A percentile compares a stretch with the other conserved stretches of the same genome.
phyloP scores from a whole-genome alignment of 2,113 vertebrate species.

The Neolamprologus sp. region DNA sequence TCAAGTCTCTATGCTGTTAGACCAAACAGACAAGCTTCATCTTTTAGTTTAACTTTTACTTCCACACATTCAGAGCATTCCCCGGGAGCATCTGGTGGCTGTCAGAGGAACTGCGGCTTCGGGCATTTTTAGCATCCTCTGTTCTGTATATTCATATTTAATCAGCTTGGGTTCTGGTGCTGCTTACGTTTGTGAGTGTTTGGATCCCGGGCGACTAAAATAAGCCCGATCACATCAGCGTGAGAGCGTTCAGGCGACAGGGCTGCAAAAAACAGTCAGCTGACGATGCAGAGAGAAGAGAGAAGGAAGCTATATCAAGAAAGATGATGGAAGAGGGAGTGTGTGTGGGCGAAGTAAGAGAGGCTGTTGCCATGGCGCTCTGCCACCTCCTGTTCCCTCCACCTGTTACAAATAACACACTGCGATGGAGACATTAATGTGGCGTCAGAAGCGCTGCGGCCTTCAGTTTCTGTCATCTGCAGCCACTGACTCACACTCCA shows the following conservation, averaged over 20 bases:
- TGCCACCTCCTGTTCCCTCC: slow-evolving; percentile 37
- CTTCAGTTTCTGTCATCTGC: neutral
- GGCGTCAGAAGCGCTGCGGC: neutral
- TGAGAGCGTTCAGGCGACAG: neutral
- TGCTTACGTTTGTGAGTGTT: neutral
- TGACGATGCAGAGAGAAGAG: neutral
- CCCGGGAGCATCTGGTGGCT: neutral
- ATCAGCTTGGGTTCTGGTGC: neutral
- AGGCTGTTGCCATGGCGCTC: slow-evolving; percentile 39
- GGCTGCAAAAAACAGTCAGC: neutral
- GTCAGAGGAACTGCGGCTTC: neutral
- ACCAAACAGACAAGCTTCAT: neutral
- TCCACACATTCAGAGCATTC: neutral
- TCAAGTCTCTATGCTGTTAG: neutral
- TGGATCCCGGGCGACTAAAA: neutral
- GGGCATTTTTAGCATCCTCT: neutral
- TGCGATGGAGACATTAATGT: neutral
- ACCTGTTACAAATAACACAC: slow-evolving; percentile 7
- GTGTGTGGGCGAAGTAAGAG: slow-evolving; percentile 5
- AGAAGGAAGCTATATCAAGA: neutral
- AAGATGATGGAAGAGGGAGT: neutral
- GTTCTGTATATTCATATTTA: neutral
- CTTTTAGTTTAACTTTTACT: neutral
- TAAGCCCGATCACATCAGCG: neutral
- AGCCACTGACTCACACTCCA: neutral